Evolutionary conservation across 2,888 invertebrate genomes (phyloP).

Genomic region (Dryobotodes eremita): DNA sequence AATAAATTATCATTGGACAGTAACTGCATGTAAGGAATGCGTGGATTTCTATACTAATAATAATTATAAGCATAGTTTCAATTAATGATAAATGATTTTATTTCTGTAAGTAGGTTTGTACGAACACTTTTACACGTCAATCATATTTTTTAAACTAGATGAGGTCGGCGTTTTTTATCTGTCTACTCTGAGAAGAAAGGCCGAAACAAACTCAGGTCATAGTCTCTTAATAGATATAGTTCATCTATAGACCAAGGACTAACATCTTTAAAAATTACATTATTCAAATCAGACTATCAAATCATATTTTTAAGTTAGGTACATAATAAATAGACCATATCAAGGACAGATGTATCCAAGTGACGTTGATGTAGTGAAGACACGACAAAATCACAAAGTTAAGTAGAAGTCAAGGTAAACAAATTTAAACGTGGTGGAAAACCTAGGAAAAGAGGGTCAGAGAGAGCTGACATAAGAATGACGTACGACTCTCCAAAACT

Average conservation of each 20-base stretch:
- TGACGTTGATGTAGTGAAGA: no score
- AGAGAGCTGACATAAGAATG: neutral
- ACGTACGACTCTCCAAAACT: constrained; percentile 20
- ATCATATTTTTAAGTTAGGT: neutral
- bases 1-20: neutral
- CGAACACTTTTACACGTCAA: no score
- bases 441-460: neutral
- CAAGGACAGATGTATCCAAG: neutral
- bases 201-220: no score
- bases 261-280: neutral
- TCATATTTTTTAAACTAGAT: no score
- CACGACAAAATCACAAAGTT: neutral
- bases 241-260: neutral
- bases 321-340: neutral
- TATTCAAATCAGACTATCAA: neutral
- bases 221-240: neutral
- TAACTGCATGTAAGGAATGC: no score
- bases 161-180: no score
- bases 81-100: no score
- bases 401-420: neutral
- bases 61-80: neutral
- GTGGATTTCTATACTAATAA: neutral
- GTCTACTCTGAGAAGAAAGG: no score
- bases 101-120: no score
- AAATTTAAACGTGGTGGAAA: no score